phyloP scores from a whole-genome alignment of 2,888 invertebrate species.

The Ptychoptera albimana region DNA sequence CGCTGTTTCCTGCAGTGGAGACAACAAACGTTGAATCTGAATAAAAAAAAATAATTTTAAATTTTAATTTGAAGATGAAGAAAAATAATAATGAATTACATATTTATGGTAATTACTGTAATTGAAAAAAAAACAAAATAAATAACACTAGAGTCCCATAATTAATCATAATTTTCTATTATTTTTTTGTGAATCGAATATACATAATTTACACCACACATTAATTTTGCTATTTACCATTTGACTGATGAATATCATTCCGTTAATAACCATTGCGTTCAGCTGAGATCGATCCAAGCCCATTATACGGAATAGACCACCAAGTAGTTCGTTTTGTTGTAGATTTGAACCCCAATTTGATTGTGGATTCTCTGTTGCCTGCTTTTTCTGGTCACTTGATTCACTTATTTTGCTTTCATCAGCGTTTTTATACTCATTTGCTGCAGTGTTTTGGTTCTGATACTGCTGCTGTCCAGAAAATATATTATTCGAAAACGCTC shows the following conservation, averaged over 20 bases:
- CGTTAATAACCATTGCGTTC: slow-evolving; percentile 68
- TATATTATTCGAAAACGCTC: slow-evolving; percentile 30
- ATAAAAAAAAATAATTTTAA: neutral
- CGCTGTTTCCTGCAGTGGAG: slow-evolving; percentile 26
- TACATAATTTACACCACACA: neutral
- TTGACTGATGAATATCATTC: slow-evolving; percentile 68
- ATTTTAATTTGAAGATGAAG: neutral
- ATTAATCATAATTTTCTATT: neutral
- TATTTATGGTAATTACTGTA: neutral
- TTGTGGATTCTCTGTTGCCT: slow-evolving; percentile 4
- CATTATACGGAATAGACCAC: slow-evolving; percentile 46
- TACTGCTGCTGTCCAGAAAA: slow-evolving; percentile 14
- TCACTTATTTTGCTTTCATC: slow-evolving; percentile 11
- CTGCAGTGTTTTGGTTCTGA: slow-evolving; percentile 8
- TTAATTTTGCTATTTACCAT: slow-evolving; percentile 37
- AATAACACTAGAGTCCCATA: neutral
- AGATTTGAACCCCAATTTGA: no score
- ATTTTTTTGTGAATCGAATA: neutral
- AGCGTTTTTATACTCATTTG: slow-evolving; percentile 9
- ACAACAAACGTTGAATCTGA: neutral
- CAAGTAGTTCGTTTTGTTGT: slow-evolving; percentile 12
- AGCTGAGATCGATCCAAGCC: slow-evolving; percentile 63
- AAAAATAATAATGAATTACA: neutral
- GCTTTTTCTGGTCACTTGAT: slow-evolving; percentile 5
- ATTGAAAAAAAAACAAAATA: neutral